Conservation (phyloP, 2,888 invertebrate genomes). For the Cosmorhoe ocellata region DNA sequence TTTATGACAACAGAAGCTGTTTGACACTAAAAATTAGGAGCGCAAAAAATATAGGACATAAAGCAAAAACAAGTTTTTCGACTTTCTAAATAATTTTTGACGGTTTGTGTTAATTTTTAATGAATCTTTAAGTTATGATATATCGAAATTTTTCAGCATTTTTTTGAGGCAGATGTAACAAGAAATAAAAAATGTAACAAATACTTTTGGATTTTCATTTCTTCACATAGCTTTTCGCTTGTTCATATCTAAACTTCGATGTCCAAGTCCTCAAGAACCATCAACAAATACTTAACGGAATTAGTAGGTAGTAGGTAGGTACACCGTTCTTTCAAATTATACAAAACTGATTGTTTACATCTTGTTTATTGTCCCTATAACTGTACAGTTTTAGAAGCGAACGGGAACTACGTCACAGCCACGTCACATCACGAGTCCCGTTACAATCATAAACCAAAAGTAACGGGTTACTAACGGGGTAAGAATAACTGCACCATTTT, state of each 20-base stretch:
- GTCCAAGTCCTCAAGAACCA: neutral
- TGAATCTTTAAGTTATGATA: neutral
- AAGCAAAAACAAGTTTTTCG: conserved; percentile 35
- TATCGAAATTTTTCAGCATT: too few relatives aligned
- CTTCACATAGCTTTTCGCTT: too few relatives aligned
- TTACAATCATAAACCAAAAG: conserved; percentile 59
- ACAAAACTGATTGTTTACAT: conserved; percentile 55
- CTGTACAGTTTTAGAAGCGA: conserved; percentile 19
- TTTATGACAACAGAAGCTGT: conserved; percentile 71
- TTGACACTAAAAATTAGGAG: conserved; percentile 51
- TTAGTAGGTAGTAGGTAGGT: conserved; percentile 15
- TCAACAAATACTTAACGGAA: conserved; percentile 28
- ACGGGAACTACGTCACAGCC: conserved; percentile 35
- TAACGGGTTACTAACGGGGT: conserved; percentile 67
- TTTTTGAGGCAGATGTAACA: too few relatives aligned
- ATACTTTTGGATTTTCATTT: too few relatives aligned
- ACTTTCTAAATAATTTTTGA: conserved; percentile 35
- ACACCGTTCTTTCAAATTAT: conserved; percentile 54
- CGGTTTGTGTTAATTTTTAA: conserved; percentile 24
- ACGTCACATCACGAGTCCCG: conserved; percentile 46
- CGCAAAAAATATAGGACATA: conserved; percentile 47
- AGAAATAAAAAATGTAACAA: too few relatives aligned
- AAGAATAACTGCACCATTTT: conserved; percentile 64
- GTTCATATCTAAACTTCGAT: too few relatives aligned
- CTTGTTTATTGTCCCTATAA: conserved; percentile 33